A percentile compares a stretch with the other conserved stretches of the same genome.
Conservation (phyloP, 2,797 vertebrate genomes). For the Caiman crocodilus region DNA sequence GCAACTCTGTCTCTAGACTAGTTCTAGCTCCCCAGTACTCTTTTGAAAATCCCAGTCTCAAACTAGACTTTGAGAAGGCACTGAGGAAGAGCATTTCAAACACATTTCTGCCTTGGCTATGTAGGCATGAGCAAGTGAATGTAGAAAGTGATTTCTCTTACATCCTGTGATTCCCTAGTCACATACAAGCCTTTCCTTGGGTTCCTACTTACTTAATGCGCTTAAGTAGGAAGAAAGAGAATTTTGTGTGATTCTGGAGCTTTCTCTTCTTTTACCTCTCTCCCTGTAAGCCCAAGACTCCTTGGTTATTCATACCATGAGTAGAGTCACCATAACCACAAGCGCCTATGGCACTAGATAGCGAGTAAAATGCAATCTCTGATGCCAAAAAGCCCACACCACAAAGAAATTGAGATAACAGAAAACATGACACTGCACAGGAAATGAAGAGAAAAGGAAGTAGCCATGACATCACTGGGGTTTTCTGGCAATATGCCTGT, state of each 20-base stretch:
- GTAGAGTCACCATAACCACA: neutral
- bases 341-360: neutral
- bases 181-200: neutral
- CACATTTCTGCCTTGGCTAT: neutral
- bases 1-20: fast-evolving
- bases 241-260: neutral
- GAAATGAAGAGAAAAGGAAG: neutral
- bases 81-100: neutral
- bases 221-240: neutral
- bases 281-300: neutral
- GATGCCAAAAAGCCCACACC: neutral
- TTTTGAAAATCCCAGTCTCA: neutral
- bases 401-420: neutral
- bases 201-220: neutral
- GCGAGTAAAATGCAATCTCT: neutral
- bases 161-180: neutral
- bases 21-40: neutral
- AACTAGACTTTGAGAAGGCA: neutral
- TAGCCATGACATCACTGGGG: fast-evolving
- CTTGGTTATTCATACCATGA: conserved; percentile 17
- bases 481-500: neutral
- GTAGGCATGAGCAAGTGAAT: neutral
- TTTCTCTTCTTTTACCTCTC: neutral
- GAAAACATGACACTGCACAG: neutral
- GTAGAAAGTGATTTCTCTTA: too few relatives aligned